Conservation (phyloP, 2,888 invertebrate species). For the Agapostemon virescens region DNA sequence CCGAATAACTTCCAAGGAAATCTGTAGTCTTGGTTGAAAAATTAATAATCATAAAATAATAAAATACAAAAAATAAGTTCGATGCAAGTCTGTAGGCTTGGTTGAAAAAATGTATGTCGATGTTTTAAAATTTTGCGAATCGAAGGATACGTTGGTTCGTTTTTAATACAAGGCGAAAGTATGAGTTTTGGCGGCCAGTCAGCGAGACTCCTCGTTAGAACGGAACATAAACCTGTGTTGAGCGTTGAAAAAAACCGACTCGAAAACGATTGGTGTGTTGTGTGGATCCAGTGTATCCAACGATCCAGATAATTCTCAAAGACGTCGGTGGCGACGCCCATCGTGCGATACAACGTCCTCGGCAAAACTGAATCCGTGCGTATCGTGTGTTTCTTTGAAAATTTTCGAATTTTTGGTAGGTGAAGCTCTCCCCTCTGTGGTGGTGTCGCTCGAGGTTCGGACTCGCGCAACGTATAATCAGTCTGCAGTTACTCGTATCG, state of each 20-base stretch:
- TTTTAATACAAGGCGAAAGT: background rate
- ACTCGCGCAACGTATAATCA: conserved; percentile 9
- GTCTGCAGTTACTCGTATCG: background rate
- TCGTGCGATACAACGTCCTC: conserved; percentile 29
- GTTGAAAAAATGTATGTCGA: too few species aligned
- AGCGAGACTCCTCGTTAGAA: background rate
- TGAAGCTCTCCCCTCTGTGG: conserved; percentile 25
- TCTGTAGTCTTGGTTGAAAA: too few species aligned
- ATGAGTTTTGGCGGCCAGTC: background rate
- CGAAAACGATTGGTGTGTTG: background rate
- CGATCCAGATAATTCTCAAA: conserved; percentile 68
- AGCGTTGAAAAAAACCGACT: background rate
- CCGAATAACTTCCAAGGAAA: too few species aligned
- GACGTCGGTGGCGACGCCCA: conserved; percentile 66
- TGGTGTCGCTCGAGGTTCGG: conserved; percentile 41
- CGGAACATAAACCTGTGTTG: background rate
- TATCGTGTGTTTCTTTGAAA: conserved; percentile 23
- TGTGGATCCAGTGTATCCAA: conserved; percentile 28
- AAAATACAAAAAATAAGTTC: too few species aligned
- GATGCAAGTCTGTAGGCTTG: too few species aligned
- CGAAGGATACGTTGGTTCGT: background rate
- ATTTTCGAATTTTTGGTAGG: background rate
- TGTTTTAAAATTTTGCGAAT: background rate
- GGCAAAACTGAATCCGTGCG: conserved; percentile 35
- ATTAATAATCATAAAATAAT: too few species aligned